Evolutionary conservation across 2,888 invertebrate species (phyloP).

Genomic region (Heliconius hortense): DNA sequence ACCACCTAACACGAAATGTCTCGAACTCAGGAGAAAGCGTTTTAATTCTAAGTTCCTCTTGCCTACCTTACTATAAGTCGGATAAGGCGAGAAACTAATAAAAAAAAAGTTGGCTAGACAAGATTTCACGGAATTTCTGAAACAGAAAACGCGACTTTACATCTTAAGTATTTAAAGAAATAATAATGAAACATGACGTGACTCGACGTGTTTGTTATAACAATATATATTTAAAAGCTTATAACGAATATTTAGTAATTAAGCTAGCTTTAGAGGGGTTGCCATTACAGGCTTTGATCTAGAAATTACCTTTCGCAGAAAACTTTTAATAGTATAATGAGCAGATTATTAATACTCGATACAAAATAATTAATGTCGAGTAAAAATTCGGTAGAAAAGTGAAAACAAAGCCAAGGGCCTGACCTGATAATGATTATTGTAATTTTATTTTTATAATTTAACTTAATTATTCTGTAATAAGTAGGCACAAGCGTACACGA

Average conservation of each 20-base stretch:
- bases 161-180: no score
- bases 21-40: no score
- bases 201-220: background rate
- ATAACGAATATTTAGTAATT: background rate
- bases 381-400: slow-evolving; percentile 1
- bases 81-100: no score
- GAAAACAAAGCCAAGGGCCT: background rate
- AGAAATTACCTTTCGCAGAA: slow-evolving; percentile 5
- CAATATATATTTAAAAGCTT: background rate
- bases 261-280: slow-evolving; percentile 1
- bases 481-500: background rate
- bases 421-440: background rate
- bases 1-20: no score
- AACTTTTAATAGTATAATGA: slow-evolving; percentile 12
- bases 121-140: no score
- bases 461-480: no score
- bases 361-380: slow-evolving; percentile 18
- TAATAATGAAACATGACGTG: no score
- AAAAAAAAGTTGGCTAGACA: no score
- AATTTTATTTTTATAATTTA: background rate
- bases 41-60: no score
- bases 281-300: slow-evolving; percentile 11
- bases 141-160: no score
- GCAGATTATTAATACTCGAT: slow-evolving; percentile 16
- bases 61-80: no score